Percentiles rank a stretch among this genome's conserved stretches.
Conservation (phyloP, 2,888 invertebrate species). For the Drosophila eohydei region DNA sequence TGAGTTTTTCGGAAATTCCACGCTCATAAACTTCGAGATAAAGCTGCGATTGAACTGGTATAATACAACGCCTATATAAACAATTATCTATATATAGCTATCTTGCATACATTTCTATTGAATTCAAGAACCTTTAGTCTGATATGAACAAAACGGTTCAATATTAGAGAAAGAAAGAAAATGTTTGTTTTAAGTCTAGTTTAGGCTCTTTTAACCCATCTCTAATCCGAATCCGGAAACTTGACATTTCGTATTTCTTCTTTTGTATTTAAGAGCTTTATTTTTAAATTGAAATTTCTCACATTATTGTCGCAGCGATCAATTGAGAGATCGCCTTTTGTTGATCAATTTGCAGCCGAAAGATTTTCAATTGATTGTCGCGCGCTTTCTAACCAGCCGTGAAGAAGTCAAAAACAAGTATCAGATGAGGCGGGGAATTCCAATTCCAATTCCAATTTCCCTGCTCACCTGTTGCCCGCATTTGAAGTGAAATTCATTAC, state of each 20-base stretch:
- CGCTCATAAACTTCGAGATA: background rate
- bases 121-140: background rate
- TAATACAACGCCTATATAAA: background rate
- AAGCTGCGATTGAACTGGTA: background rate
- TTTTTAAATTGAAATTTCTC: background rate
- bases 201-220: background rate
- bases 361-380: conserved; percentile 2
- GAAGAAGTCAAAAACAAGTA: background rate
- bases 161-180: background rate
- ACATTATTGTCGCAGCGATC: background rate
- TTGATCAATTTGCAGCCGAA: background rate
- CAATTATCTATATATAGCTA: background rate
- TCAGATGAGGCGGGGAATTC: conserved; percentile 1
- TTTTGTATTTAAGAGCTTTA: background rate
- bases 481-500: conserved; percentile 25
- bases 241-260: background rate
- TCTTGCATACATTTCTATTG: background rate
- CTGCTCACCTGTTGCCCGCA: background rate
- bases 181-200: background rate
- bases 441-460: background rate
- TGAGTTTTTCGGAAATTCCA: background rate
- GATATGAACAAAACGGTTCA: background rate
- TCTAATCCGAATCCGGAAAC: background rate
- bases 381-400: conserved; percentile 9
- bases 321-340: conserved; percentile 5